Conservation (phyloP, 2,797 vertebrate species). For the Rachycentron canadum region DNA sequence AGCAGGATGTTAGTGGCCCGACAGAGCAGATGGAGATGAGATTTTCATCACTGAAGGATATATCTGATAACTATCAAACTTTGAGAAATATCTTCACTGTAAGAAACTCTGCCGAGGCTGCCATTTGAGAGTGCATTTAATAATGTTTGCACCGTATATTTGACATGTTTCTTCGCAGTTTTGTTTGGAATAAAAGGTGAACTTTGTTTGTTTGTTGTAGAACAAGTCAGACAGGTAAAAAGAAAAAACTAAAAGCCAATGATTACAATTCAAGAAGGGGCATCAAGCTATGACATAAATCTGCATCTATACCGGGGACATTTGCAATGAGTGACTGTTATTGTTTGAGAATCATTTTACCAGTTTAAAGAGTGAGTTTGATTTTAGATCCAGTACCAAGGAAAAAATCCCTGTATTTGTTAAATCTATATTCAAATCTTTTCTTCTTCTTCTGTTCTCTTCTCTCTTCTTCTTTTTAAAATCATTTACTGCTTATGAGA, state of each 20-base stretch:
- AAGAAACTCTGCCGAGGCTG: slow-evolving; percentile 24
- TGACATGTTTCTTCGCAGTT: slow-evolving; percentile 16
- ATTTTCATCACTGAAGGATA: slow-evolving; percentile 66
- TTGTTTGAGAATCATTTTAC: not conserved
- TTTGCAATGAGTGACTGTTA: not conserved
- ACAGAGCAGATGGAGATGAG: slow-evolving; percentile 69
- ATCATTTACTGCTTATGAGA: not conserved
- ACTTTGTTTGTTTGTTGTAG: too few relatives aligned
- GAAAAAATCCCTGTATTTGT: slow-evolving; percentile 10
- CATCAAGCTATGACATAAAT: not conserved
- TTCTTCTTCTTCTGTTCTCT: too few relatives aligned
- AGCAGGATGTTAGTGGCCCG: slow-evolving; percentile 67
- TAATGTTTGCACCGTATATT: slow-evolving; percentile 4
- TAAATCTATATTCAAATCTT: not conserved
- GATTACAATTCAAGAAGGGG: not conserved
- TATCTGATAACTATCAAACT: slow-evolving; percentile 63
- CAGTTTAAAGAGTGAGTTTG: slow-evolving; percentile 9
- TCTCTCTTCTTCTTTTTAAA: not conserved
- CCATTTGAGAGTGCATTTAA: slow-evolving; percentile 20
- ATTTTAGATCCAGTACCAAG: slow-evolving; percentile 13
- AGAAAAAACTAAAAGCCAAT: not conserved
- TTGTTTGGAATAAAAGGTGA: not conserved
- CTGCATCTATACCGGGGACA: not conserved
- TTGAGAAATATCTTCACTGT: slow-evolving; percentile 40
- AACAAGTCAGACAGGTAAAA: not conserved